Evolutionary conservation across 1,140 invertebrate genomes (phyloP).

Genomic region (Lamellibrachia luymesi): DNA sequence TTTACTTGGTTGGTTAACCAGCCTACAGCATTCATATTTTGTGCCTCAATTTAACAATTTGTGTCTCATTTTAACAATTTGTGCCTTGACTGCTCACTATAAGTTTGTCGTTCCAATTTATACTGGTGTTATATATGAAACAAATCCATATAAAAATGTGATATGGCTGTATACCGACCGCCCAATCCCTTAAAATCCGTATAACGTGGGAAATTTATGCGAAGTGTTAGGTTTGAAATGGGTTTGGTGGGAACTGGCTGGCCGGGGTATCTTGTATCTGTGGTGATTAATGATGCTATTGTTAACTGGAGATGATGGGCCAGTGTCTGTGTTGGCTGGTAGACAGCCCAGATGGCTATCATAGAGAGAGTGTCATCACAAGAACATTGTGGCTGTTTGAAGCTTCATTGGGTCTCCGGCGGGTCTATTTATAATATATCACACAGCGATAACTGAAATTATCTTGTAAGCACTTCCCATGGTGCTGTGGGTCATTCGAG

Average conservation of each 20-base stretch:
- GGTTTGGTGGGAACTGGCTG: not conserved
- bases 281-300: not conserved
- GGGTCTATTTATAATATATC: not conserved
- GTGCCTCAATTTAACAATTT: too few relatives aligned
- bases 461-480: not conserved
- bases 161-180: too few relatives aligned
- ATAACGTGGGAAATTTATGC: too few relatives aligned
- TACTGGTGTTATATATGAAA: too few relatives aligned
- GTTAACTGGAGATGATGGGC: not conserved
- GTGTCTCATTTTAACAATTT: too few relatives aligned
- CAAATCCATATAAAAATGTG: too few relatives aligned
- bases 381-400: not conserved
- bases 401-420: not conserved
- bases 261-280: not conserved
- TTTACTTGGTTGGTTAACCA: too few relatives aligned
- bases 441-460: not conserved
- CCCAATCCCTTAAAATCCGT: too few relatives aligned
- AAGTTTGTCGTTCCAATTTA: too few relatives aligned
- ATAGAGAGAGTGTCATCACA: not conserved
- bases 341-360: not conserved
- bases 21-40: too few relatives aligned
- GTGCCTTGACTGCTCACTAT: too few relatives aligned
- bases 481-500: not conserved
- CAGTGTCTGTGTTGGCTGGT: not conserved
- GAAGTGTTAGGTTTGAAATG: not conserved